phyloP scores from a whole-genome alignment of 1,140 invertebrate species.

The Cherax destructor region DNA sequence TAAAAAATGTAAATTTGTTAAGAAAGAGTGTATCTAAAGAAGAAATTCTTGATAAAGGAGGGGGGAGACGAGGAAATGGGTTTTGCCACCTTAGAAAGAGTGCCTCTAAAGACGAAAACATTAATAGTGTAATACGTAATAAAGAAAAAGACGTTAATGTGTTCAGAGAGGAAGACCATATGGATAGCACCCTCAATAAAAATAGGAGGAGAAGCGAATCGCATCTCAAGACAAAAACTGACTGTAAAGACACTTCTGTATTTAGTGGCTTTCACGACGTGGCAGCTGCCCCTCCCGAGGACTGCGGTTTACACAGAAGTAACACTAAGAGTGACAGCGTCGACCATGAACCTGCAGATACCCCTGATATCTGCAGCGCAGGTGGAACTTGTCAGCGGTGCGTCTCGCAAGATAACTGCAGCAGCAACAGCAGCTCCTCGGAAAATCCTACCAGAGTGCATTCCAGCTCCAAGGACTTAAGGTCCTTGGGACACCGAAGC shows the following conservation, averaged over 20 bases:
- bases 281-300: background rate
- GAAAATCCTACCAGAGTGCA: background rate
- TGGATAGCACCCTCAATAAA: background rate
- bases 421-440: background rate
- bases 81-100: constrained; percentile 25
- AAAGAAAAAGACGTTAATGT: background rate
- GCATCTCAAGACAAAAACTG: background rate
- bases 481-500: constrained; percentile 6
- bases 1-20: constrained; percentile 16
- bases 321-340: background rate
- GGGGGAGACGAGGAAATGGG: constrained; percentile 3
- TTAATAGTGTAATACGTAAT: background rate
- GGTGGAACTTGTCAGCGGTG: background rate
- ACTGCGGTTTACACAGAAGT: background rate
- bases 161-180: background rate
- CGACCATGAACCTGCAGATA: background rate
- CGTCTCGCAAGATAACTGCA: background rate
- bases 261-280: background rate
- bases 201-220: background rate
- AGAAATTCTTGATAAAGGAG: background rate
- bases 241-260: background rate
- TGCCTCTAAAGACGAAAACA: constrained; percentile 12
- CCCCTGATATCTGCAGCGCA: background rate
- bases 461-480: constrained; percentile 37
- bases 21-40: background rate